Evolutionary conservation across 2,888 invertebrate genomes (phyloP).

Genomic region (Pyrochroa serraticornis): DNA sequence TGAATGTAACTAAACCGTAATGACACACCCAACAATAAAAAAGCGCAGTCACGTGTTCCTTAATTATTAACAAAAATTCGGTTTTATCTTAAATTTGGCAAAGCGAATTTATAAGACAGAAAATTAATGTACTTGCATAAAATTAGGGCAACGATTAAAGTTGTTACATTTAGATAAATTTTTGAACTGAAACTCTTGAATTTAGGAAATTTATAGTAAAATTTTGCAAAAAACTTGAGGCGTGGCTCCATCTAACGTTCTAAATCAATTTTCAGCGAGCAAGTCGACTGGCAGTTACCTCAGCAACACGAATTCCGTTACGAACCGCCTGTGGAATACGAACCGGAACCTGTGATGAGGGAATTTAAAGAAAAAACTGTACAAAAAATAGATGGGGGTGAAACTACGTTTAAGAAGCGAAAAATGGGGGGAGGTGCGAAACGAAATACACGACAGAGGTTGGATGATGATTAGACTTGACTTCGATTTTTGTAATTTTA

Average conservation of each 20-base stretch:
- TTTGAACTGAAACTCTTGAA: no score
- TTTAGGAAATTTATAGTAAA: not conserved
- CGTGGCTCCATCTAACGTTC: no score
- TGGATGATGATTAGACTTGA: constrained; percentile 63
- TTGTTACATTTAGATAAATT: no score
- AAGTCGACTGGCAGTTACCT: constrained; percentile 75
- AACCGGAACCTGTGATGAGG: constrained; percentile 59
- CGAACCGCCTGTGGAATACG: constrained; percentile 53
- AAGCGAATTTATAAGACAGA: no score
- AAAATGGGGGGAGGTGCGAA: constrained; percentile 65
- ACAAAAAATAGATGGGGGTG: constrained; percentile 61
- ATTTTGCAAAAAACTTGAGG: constrained; percentile 7
- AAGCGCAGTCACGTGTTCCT: no score
- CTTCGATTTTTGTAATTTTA: no score
- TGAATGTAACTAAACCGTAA: no score
- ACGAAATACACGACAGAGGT: constrained; percentile 69
- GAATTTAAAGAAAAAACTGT: constrained; percentile 69
- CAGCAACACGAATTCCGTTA: constrained; percentile 50
- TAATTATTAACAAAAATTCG: no score
- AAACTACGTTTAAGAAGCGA: constrained; percentile 71
- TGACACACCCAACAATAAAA: no score
- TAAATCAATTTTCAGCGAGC: constrained; percentile 48
- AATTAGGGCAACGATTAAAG: no score
- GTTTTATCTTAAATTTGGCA: no score
- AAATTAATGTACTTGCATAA: no score